Percentiles rank a stretch among this genome's conserved stretches.
These are phyloP conservation scores for Pimephales promelas DNA, from an alignment of 2,113 vertebrate species.

Conservation along the genomic window DNA sequence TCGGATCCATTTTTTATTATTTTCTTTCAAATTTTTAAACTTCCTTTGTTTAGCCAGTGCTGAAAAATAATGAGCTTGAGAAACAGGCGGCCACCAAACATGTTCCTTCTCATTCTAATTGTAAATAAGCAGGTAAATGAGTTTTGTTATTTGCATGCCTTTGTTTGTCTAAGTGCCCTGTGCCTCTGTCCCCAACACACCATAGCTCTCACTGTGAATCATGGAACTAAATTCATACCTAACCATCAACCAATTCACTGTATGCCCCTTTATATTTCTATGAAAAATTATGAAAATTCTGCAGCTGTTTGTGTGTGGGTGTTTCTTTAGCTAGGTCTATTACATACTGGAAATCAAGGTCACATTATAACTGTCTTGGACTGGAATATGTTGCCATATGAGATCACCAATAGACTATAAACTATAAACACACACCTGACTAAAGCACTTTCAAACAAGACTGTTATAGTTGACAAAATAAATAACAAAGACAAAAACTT, in stretches of 20 bases:
- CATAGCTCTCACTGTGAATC: not conserved
- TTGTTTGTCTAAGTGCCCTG: not conserved
- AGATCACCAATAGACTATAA: no score
- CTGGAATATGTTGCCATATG: no score
- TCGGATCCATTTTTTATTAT: slow-evolving; percentile 8
- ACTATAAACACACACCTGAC: no score
- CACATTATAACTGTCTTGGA: no score
- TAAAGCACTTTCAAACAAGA: no score
- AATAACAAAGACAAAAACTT: no score
- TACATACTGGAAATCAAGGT: not conserved
- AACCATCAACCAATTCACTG: not conserved
- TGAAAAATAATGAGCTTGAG: slow-evolving; percentile 20
- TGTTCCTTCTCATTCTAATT: slow-evolving; percentile 23
- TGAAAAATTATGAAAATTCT: not conserved
- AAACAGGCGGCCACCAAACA: slow-evolving; percentile 16
- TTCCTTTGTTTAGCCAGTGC: slow-evolving; percentile 2
- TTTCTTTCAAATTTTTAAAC: not conserved
- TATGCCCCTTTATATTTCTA: not conserved
- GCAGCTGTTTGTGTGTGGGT: not conserved
- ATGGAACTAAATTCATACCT: not conserved
- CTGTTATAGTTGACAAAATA: no score
- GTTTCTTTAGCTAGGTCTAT: slow-evolving; percentile 1
- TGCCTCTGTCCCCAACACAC: not conserved
- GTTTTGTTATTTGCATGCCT: slow-evolving; percentile 27
- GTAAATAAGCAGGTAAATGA: slow-evolving; percentile 41